Evolutionary conservation across 53 echinoderm and acorn worm genomes (phyloP), one percentile per base, ranked within the genome.

Genomic region (Patiria pectinifera): DNA sequence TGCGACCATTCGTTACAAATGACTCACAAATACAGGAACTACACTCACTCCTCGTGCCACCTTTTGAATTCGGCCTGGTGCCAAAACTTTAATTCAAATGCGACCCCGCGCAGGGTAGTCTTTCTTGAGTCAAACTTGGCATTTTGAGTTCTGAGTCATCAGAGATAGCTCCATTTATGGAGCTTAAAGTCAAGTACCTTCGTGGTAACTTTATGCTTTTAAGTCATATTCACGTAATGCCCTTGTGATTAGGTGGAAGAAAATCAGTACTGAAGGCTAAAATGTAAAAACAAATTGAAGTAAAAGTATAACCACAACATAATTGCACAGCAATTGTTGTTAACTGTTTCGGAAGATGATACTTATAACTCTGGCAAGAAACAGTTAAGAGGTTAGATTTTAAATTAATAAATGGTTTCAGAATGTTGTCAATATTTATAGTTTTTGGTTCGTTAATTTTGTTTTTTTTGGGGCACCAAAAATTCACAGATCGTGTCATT

Each of bases 21-120:
- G 82, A 82, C 59, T 82, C 82, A 82, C 45, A 24, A 8, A 53
- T 18, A 48, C 82, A 82, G 82, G 82, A 82, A 58, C 82, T 59
- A 53, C 58, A 59, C 22, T 82, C 24, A 58, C 12, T 59, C 49
- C 3, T 82, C 82, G 2, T 58, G 44, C 82, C 82, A 82, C 60
- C 13, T 59, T 45, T 47, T 58, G 16, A n/a, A 6, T 82, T 59
- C 59, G 82, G 82, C 82, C 11, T 59, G 49, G 59, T 82, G 82
- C 82, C 82, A 53, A 59, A 82, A 59, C 45, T 45, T 46, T 79
- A 79, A 24, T 47, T 47, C 45, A 79, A 45, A 79, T 44, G 18
- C 45, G 43, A 16, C 19, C 66, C 66, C 66, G 24, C 4, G 74
- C 22, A 74, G 6, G 24, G 24, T 74, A 74, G 16, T n/a, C 74